A percentile compares a stretch with the other conserved stretches of the same genome.
These are phyloP conservation scores for Muraenolepis orangiensis DNA, from an alignment of 2,797 vertebrate genomes.

Conservation along the genomic window DNA sequence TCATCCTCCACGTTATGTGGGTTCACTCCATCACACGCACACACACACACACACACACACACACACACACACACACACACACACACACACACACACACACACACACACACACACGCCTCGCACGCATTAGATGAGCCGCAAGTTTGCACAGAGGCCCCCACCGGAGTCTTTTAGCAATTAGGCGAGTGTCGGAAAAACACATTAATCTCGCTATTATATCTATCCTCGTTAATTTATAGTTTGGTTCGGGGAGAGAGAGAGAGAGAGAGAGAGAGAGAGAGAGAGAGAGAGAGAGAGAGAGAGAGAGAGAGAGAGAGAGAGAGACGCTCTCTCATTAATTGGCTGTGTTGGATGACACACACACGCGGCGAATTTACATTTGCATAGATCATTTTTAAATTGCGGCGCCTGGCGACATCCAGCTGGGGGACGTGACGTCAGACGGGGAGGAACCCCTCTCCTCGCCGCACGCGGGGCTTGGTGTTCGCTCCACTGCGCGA, in stretches of 20 bases:
- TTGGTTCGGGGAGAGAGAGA: no score
- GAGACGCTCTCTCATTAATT: conserved; percentile 76
- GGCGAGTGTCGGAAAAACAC: conserved; percentile 75
- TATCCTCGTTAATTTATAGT: conserved; percentile 75
- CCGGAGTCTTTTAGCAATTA: conserved; percentile 73
- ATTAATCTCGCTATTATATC: conserved; percentile 79
- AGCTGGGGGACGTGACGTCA: conserved; percentile 58
- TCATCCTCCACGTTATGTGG: conserved; percentile 50
- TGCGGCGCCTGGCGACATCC: conserved; percentile 64
- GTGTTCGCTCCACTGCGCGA: no score
- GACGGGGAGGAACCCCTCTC: conserved; percentile 56
- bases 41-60: no score
- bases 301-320: no score
- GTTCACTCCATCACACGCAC: conserved; percentile 55
- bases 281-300: no score
- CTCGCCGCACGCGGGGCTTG: no score
- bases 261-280: no score
- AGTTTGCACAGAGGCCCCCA: conserved; percentile 61
- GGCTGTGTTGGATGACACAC: conserved; percentile 73
- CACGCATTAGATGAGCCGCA: no score
- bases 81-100: no score
- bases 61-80: no score
- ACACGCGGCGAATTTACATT: conserved; percentile 75
- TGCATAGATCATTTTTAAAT: conserved; percentile 77
- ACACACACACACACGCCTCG: no score